These are phyloP conservation scores for Seriola rivoliana DNA, from an alignment of 2,113 vertebrate species.

Conservation along the genomic window DNA sequence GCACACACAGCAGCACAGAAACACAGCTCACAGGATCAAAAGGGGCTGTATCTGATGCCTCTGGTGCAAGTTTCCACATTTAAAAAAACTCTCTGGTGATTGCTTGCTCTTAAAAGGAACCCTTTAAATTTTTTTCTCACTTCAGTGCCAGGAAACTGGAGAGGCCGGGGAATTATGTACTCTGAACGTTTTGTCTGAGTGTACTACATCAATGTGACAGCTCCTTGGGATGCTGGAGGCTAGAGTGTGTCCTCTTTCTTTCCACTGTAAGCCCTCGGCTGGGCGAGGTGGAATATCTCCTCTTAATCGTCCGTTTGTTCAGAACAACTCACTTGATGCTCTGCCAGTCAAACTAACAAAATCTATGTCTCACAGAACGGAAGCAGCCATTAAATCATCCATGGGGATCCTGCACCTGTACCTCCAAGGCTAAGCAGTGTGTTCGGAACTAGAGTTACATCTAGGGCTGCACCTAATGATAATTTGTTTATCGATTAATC, in stretches of 20 bases:
- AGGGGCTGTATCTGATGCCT: slow-evolving; percentile 44
- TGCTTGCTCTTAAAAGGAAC: slow-evolving; percentile 24
- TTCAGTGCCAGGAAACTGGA: slow-evolving; percentile 32
- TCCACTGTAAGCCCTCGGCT: slow-evolving; percentile 10
- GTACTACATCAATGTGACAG: slow-evolving; percentile 70
- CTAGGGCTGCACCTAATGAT: too few species aligned
- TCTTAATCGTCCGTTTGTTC: slow-evolving; percentile 41
- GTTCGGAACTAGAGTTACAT: neutral
- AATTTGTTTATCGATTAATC: too few species aligned
- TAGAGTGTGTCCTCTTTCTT: slow-evolving; percentile 61
- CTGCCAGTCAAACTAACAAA: slow-evolving; percentile 30
- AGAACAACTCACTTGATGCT: slow-evolving; percentile 1
- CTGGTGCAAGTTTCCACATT: slow-evolving; percentile 45
- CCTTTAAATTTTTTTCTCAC: slow-evolving; percentile 21
- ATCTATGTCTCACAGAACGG: slow-evolving; percentile 2
- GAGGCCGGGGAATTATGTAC: slow-evolving; percentile 43
- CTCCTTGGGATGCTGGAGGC: slow-evolving; percentile 58
- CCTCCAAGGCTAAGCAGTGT: neutral
- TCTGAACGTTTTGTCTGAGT: slow-evolving; percentile 64
- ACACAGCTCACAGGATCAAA: slow-evolving; percentile 43
- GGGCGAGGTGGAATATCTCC: slow-evolving; percentile 4
- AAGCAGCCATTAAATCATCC: slow-evolving; percentile 13
- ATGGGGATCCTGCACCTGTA: neutral
- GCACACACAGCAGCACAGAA: neutral
- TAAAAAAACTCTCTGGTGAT: slow-evolving; percentile 37